Base-by-base conservation (phyloP, 2,797 vertebrate genomes). In the Triplophysa yarkandensis region DNA sequence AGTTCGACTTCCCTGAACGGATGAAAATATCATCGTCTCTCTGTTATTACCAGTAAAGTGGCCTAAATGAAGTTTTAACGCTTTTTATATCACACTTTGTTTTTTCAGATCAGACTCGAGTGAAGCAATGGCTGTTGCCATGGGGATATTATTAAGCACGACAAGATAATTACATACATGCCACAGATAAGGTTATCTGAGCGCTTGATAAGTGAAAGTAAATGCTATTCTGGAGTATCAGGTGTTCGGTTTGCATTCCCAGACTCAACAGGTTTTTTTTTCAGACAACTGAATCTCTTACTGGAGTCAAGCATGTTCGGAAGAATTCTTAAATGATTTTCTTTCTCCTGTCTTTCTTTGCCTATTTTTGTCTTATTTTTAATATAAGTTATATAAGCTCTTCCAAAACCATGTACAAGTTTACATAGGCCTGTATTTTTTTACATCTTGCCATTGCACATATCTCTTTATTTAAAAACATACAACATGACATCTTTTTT, bases 121-220 rank as follows among this genome's bases (percentile, higher is more conserved):
- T 81, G 81, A 84, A 84, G 80, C 76, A 77, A 75, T 85, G 74
- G 74, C 79, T 83, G 83, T 88, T 80, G 69, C 74, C 74, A 79
- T 80, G 81, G 77, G 79, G 75, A 81, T 84, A 74, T 84, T 39
- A 78, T 76, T 68, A 77, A 78, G 10, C 39, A 1, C 16, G 25
- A 69, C 69, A 80, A 83, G 82, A 82, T 84, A 83, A 82, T 80
- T 81, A 74, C 43, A 54, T 32, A 83, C 83, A 39, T 44, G 58
- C 57, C 61, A 83, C 71, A 77, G 60, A 66, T 78, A 8, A 68
- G 13, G 30, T 74, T 41, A 36, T 76, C 82, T 73, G 58, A 66
- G 81, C 62, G 80, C 82, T 79, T 77, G 61, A 64, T 34, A 14
- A 60, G 54, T 43, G 66, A 60, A 50, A 79, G 83, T 75, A 68